phyloP scores from a whole-genome alignment of 2,113 vertebrate genomes.

The Zosterops borbonicus region DNA sequence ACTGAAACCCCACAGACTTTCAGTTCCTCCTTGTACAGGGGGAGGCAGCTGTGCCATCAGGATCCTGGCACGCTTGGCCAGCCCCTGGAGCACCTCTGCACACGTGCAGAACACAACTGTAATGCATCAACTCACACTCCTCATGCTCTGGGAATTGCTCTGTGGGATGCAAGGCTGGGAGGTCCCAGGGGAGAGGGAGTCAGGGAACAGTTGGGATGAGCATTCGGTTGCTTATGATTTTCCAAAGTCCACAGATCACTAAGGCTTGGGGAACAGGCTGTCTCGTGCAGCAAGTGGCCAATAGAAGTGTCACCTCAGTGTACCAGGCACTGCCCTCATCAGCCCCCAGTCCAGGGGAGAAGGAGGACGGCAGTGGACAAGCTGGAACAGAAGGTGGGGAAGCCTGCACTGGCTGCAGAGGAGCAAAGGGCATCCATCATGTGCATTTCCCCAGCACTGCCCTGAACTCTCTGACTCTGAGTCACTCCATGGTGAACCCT shows the following conservation, averaged over 20 bases:
- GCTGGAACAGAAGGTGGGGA: neutral
- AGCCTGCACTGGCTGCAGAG: neutral
- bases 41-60: neutral
- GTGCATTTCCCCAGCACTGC: rapidly evolving
- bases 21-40: neutral
- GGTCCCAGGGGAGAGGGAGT: neutral
- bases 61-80: neutral
- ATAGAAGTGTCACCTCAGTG: rapidly evolving
- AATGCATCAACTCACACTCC: neutral
- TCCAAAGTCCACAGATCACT: neutral
- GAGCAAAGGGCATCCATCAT: neutral
- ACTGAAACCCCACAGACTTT: neutral
- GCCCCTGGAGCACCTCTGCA: neutral
- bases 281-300: neutral
- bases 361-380: neutral
- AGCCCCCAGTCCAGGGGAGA: neutral
- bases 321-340: neutral
- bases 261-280: neutral
- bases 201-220: neutral
- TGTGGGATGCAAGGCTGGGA: neutral
- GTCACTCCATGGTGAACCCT: neutral
- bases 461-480: constrained; percentile 8
- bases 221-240: rapidly evolving
- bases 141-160: rapidly evolving
- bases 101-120: rapidly evolving